Percentiles rank a stretch among this genome's conserved stretches.
Evolutionary conservation across 2,888 invertebrate species (phyloP).

Genomic region (Sesia bembeciformis): DNA sequence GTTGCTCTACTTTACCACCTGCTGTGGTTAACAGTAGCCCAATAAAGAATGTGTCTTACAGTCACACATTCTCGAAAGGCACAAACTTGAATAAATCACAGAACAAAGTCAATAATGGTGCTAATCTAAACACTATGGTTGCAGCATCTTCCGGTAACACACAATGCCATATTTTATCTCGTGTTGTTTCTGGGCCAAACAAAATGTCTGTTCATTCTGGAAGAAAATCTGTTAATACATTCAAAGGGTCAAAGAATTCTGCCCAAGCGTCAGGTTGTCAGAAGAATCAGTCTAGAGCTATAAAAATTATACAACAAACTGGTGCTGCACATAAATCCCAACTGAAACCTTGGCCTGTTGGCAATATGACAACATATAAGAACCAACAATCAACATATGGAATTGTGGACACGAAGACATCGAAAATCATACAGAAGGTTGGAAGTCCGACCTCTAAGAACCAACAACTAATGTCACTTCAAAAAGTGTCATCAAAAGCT

Average conservation of each 20-base stretch:
- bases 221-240: conserved; percentile 50
- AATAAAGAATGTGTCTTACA: conserved; percentile 58
- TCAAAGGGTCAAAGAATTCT: conserved; percentile 53
- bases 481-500: conserved; percentile 49
- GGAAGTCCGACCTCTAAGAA: conserved; percentile 58
- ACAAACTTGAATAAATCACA: conserved; percentile 55
- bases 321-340: conserved; percentile 56
- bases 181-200: conserved; percentile 65
- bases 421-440: conserved; percentile 63
- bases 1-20: conserved; percentile 46
- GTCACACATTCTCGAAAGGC: conserved; percentile 56
- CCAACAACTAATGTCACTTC: conserved; percentile 34
- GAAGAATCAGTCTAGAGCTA: conserved; percentile 63
- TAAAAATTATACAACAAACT: conserved; percentile 74
- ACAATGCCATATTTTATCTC: conserved; percentile 63
- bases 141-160: conserved; percentile 54
- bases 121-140: conserved; percentile 61
- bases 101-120: conserved; percentile 65
- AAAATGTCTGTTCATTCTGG: conserved; percentile 67
- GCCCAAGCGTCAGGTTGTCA: conserved; percentile 34
- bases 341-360: conserved; percentile 53
- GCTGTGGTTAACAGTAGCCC: conserved; percentile 53
- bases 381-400: conserved; percentile 45
- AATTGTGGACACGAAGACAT: conserved; percentile 45
- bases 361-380: conserved; percentile 50